phyloP scores from a whole-genome alignment of 37 sponge, comb jelly and placozoan genomes.

The Oscarella lobularis region DNA sequence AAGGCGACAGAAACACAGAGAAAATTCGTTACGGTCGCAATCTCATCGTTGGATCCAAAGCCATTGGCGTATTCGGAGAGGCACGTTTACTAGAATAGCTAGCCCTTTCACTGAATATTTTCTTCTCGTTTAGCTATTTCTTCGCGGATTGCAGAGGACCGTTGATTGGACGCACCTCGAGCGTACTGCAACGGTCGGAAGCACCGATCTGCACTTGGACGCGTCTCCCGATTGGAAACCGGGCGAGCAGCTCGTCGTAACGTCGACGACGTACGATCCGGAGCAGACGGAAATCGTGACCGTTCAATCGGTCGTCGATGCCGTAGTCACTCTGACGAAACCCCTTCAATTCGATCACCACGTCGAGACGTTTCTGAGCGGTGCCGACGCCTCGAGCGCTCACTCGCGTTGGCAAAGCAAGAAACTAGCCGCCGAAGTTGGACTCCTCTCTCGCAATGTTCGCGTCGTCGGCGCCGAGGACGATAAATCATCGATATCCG shows the following conservation, averaged over 20 bases:
- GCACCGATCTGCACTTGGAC: slow-evolving; percentile 9
- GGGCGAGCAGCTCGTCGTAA: slow-evolving; percentile 61
- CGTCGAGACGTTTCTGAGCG: slow-evolving; percentile 17
- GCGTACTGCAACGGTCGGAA: slow-evolving; percentile 19
- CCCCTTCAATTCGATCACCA: slow-evolving; percentile 40
- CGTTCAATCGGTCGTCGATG: slow-evolving; percentile 11
- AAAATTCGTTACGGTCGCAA: slow-evolving; percentile 17
- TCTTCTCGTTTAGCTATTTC: no score
- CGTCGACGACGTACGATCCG: slow-evolving; percentile 52
- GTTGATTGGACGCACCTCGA: slow-evolving; percentile 36
- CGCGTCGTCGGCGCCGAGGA: slow-evolving; percentile 44
- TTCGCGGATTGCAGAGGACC: no score
- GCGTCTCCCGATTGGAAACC: slow-evolving; percentile 33
- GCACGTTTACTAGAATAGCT: slow-evolving; percentile 8
- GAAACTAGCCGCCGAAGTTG: slow-evolving; percentile 54
- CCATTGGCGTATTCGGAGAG: slow-evolving; percentile 76
- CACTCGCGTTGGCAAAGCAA: slow-evolving; percentile 6
- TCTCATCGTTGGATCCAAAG: slow-evolving; percentile 66
- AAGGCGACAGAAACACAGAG: slow-evolving; percentile 25
- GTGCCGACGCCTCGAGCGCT: slow-evolving; percentile 7
- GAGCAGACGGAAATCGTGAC: slow-evolving; percentile 43
- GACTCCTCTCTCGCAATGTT: slow-evolving; percentile 59
- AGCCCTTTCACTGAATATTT: not conserved
- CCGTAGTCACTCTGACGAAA: slow-evolving; percentile 24
- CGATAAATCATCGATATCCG: slow-evolving; percentile 24